Evolutionary conservation across 2,797 vertebrate genomes (phyloP).

Genomic region (Pristis pectinata): DNA sequence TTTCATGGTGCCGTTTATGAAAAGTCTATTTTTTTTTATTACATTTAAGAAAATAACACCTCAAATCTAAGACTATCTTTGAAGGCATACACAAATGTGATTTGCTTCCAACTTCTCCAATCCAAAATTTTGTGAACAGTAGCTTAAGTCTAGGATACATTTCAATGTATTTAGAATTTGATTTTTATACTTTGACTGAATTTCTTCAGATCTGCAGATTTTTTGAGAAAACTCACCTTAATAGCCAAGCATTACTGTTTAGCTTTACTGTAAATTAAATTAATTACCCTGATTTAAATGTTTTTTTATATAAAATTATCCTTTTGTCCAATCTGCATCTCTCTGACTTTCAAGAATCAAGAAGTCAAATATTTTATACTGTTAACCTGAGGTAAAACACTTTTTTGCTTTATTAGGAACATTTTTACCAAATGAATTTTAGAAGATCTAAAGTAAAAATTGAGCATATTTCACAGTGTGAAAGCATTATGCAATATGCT

Average conservation of each 20-base stretch:
- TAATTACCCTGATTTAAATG: not conserved
- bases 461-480: not conserved
- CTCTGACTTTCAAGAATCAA: constrained; percentile 19
- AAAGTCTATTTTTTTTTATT: constrained; percentile 12
- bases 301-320: constrained; percentile 4
- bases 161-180: constrained; percentile 6
- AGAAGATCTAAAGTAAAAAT: not conserved
- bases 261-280: constrained; percentile 17
- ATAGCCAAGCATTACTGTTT: not conserved
- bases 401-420: not conserved
- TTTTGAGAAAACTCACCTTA: not conserved
- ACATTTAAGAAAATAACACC: not conserved
- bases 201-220: not conserved
- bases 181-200: not conserved
- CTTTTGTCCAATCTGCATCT: not conserved
- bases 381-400: not conserved
- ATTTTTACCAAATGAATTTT: constrained; percentile 21
- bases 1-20: not conserved
- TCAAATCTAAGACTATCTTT: constrained; percentile 9
- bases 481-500: constrained; percentile 16
- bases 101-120: not conserved
- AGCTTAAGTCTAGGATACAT: not conserved
- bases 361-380: not conserved
- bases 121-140: not conserved
- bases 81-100: not conserved